Conservation (phyloP, 2,888 invertebrate genomes). For the Lobophora halterata region DNA sequence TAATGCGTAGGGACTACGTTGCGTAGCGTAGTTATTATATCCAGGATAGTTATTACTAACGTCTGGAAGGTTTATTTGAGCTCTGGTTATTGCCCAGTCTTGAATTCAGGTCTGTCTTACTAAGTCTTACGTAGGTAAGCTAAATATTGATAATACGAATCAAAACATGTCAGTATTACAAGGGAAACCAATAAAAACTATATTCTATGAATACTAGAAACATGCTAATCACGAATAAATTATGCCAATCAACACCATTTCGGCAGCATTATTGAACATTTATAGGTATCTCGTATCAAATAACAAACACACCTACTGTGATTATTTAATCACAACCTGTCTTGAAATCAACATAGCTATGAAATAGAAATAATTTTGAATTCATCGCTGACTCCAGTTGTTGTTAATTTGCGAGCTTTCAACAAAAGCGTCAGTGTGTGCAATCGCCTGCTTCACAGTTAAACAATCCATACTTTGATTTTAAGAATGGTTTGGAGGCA, state of each 20-base stretch:
- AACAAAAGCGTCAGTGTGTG: constrained; percentile 9
- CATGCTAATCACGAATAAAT: constrained; percentile 21
- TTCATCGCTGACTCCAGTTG: constrained; percentile 3
- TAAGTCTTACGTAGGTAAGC: too few species aligned
- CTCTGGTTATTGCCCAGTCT: too few species aligned
- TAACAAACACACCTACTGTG: constrained; percentile 18
- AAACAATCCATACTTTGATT: too few species aligned
- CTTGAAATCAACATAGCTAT: background rate
- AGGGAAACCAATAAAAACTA: constrained; percentile 1
- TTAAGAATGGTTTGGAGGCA: too few species aligned
- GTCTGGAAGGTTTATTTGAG: too few species aligned
- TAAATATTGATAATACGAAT: too few species aligned
- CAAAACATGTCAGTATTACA: background rate
- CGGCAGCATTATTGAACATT: constrained; percentile 11
- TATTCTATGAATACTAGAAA: constrained; percentile 7
- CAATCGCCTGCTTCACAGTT: background rate
- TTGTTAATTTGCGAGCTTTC: background rate
- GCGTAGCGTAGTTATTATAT: too few species aligned
- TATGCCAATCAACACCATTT: constrained; percentile 26
- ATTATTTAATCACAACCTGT: constrained; percentile 15
- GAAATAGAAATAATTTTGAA: background rate
- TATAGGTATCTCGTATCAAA: constrained; percentile 12
- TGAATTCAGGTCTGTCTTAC: too few species aligned
- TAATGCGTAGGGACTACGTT: too few species aligned
- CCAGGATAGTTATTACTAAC: too few species aligned